Percentiles rank a stretch among this genome's conserved stretches.
Conservation (phyloP, 2,888 invertebrate species). For the Teleiodes luculella region DNA sequence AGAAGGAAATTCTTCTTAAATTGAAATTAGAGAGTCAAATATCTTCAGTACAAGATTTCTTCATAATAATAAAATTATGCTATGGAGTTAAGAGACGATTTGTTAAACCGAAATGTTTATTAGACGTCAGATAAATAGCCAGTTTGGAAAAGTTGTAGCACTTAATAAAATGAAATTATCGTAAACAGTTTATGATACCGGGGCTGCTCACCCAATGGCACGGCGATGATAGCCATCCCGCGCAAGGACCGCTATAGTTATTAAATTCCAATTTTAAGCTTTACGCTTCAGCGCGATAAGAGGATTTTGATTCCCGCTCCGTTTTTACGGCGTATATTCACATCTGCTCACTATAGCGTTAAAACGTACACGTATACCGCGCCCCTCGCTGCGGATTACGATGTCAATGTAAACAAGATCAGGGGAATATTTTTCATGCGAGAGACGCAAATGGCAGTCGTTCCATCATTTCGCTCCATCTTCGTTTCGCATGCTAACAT, state of each 20-base stretch:
- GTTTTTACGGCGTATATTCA: constrained; percentile 42
- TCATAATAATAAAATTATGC: no score
- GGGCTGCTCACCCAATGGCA: no score
- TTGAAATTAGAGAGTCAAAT: no score
- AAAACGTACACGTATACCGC: constrained; percentile 34
- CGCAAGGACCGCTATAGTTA: constrained; percentile 34
- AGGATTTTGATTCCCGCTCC: constrained; percentile 55
- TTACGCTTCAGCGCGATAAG: constrained; percentile 56
- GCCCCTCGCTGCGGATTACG: constrained; percentile 41
- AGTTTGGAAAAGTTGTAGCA: no score
- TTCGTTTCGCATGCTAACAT: constrained; percentile 58
- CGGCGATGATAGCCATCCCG: no score
- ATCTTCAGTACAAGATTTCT: no score
- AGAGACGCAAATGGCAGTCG: constrained; percentile 56
- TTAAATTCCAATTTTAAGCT: constrained; percentile 66
- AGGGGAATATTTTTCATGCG: constrained; percentile 61
- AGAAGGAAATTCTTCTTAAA: no score
- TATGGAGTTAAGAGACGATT: no score
- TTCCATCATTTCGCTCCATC: constrained; percentile 57
- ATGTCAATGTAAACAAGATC: constrained; percentile 69
- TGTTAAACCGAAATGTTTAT: no score
- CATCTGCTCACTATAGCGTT: constrained; percentile 50
- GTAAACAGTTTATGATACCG: no score
- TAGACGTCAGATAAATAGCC: no score
- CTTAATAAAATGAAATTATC: no score